Percentiles rank a stretch among this genome's conserved stretches.
Evolutionary conservation across 2,888 invertebrate species (phyloP).

Genomic region (Spilosoma lubricipeda): DNA sequence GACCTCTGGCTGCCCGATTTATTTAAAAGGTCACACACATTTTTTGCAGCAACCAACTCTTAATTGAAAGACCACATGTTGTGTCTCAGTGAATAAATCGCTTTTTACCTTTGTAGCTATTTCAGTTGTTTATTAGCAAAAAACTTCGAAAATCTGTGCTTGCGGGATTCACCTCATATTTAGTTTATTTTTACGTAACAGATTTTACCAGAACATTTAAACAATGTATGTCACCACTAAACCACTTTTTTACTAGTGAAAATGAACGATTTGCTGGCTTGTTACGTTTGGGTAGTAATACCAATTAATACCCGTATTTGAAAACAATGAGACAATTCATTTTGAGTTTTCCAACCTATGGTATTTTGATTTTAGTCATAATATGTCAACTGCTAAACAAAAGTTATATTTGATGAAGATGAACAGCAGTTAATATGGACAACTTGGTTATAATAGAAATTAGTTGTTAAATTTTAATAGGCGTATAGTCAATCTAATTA

Average conservation of each 20-base stretch:
- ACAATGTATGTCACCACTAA: not conserved
- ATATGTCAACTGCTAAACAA: too few relatives aligned
- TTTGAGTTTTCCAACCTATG: too few relatives aligned
- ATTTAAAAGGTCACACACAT: conserved; percentile 40
- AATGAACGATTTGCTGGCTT: too few relatives aligned
- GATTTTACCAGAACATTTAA: not conserved
- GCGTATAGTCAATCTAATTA: too few relatives aligned
- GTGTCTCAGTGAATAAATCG: conserved; percentile 34
- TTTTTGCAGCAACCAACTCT: conserved; percentile 36
- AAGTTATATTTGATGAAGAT: too few relatives aligned
- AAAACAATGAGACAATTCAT: too few relatives aligned
- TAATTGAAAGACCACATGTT: conserved; percentile 51
- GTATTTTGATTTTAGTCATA: too few relatives aligned
- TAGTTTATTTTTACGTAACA: not conserved
- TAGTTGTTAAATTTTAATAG: too few relatives aligned
- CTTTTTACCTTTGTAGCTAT: conserved; percentile 36
- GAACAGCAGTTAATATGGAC: not conserved
- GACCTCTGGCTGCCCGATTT: conserved; percentile 36
- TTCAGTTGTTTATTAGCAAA: conserved; percentile 21
- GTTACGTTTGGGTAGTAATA: too few relatives aligned
- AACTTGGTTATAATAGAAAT: not conserved
- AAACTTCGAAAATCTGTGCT: not conserved
- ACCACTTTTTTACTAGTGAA: not conserved
- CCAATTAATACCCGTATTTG: too few relatives aligned
- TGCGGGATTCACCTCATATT: not conserved